Base-by-base conservation (phyloP, 1,140 invertebrate genomes). In the Bicyclus anynana region DNA sequence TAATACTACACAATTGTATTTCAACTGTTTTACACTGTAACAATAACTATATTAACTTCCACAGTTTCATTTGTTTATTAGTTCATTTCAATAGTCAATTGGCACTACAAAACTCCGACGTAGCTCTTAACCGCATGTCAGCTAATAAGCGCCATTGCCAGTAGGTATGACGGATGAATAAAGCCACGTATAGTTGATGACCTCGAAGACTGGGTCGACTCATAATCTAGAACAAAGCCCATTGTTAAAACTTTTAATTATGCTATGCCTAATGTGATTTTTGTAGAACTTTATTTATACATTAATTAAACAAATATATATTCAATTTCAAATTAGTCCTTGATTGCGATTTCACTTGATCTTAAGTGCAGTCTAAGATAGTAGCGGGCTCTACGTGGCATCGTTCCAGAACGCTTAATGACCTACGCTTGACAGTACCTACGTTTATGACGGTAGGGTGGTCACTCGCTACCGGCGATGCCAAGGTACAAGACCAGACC, bases 131-230 rank as follows among this genome's bases (percentile, higher is more conserved):
- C 17, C 52, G 17, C 35, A 48, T 75, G 81, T 87, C 84, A 87
- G 72, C 84, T 87, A 57, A 61, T 46, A 37, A 82, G 47, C 10
- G 74, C 38, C 2, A 74, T 16, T 13, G 70, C 52, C 16, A 65
- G 50, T 14, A 74, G 62, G 40, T 35, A 44, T 49, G 35, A 53
- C 37, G 44, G 23, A 27, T 47, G 44, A 55, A 54, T 20, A 54
- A 55, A 23, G 51, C 58, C 26, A 48, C 66, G 26, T 5, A 66
- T 44, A 21, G 63, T 59, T 14, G 67, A 48, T 14, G 72, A 78
- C n/a, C 73, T 66, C 10, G 84, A 85, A 20, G 82, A 79, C 35
- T 84, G 82, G 3, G 84, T 84, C 16, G 84, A 81, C 62, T 87
- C 82, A 59, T 84, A 87, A 79, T 85, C 84, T 83, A 63, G 44